Conservation (phyloP, 2,888 invertebrate species). For the Melinaea marsaeus region DNA sequence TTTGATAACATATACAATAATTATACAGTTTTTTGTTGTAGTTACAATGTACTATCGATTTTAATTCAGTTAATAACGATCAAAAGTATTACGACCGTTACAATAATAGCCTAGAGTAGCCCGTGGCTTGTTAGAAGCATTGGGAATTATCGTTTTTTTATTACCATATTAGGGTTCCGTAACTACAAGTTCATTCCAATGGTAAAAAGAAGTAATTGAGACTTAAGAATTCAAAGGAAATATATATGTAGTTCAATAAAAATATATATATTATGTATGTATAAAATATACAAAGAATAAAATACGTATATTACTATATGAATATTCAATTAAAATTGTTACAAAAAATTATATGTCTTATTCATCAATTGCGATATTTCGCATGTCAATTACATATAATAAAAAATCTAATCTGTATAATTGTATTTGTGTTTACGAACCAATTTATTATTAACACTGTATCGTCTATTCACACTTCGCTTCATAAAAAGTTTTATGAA, state of each 20-base stretch:
- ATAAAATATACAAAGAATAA: too few species aligned
- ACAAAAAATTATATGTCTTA: neutral
- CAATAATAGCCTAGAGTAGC: slow-evolving; percentile 8
- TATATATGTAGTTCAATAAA: too few species aligned
- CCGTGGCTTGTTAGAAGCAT: slow-evolving; percentile 10
- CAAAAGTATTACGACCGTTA: slow-evolving; percentile 16
- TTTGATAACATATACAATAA: neutral
- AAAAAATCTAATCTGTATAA: slow-evolving; percentile 14
- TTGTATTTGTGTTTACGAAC: slow-evolving; percentile 14
- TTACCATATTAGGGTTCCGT: neutral
- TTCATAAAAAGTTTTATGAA: neutral
- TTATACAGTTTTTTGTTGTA: neutral
- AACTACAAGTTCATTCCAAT: neutral
- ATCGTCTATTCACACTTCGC: neutral
- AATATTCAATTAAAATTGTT: neutral
- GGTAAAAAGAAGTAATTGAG: too few species aligned
- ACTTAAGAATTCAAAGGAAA: too few species aligned
- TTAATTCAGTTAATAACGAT: slow-evolving; percentile 9
- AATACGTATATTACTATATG: too few species aligned
- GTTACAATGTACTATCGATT: slow-evolving; percentile 1
- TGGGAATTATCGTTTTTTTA: slow-evolving; percentile 5
- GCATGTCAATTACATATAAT: slow-evolving; percentile 8
- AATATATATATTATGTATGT: too few species aligned
- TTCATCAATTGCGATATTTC: neutral
- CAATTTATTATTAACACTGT: slow-evolving; percentile 4